Evolutionary conservation across 2,113 vertebrate genomes (phyloP), one percentile per base, ranked within the genome.

Genomic region (Aramus guarauna): DNA sequence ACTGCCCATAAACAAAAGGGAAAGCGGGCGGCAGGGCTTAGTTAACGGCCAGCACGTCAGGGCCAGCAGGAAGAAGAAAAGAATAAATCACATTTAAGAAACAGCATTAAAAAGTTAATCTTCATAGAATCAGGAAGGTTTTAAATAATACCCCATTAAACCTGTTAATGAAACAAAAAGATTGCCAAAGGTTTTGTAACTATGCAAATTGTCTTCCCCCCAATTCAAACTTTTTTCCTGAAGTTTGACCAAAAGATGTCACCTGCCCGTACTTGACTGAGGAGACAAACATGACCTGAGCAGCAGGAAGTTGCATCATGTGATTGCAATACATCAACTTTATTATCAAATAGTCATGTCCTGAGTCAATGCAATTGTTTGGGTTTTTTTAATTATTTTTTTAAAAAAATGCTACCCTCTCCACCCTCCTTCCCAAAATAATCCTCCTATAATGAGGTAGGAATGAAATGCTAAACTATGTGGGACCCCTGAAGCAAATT

Each of bases 1-100:
- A 97, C 92, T 95, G 94, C 66, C 91, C 77, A 93, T 97, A 97
- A 96, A 90, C 96, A 97, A 96, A 97, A 97, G 94, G 89, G 95
- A 96, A 97, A 97, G 93, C 90, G 0, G 87, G 55, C 0, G 1
- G 88, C 74, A 53, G 60, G 59, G 47, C 81, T 87, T 60, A 97
- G 63, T 80, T 62, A 94, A 95, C 0, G 66, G 77, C 45, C 71
- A 89, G 77, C 2, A 4, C 24, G 71, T 63, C 64, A 81, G 60
- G 73, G 68, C 39, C 79, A 94, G 77, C 62, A 85, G 55, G 73
- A 85, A 73, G 66, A 81, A 48, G 20, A 74, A 36, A 69, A 93
- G 20, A 84, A 53, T 34, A 87, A 78, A 77, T 11, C 1, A 15
- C 21, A 13, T 59, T 74, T 50, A 76, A 85, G 39, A 79, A 82